Evolutionary conservation across 1,140 invertebrate genomes (phyloP).

Genomic region (Drosophila grimshawi): DNA sequence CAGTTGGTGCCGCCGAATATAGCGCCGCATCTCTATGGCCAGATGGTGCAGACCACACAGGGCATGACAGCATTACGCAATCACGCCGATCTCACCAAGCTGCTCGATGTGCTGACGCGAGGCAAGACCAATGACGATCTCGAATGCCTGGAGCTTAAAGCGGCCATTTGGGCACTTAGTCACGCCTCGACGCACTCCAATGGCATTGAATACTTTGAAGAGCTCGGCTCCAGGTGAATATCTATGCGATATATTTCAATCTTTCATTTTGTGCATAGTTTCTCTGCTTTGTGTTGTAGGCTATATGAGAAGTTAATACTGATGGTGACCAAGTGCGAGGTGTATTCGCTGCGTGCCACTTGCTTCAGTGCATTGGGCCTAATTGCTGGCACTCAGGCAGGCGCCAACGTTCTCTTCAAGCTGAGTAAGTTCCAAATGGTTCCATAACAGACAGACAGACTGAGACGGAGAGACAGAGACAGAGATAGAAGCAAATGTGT

Average conservation of each 20-base stretch:
- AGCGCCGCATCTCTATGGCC: constrained; percentile 94
- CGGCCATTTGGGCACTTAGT: constrained; percentile 95
- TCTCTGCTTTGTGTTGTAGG: constrained; percentile 32
- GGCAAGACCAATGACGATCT: constrained; percentile 87
- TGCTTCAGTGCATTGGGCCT: constrained; percentile 95
- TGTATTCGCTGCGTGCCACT: constrained; percentile 95
- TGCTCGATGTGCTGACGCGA: constrained; percentile 85
- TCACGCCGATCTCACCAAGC: constrained; percentile 84
- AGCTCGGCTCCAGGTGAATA: constrained; percentile 80
- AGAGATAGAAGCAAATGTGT: background rate
- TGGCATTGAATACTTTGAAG: constrained; percentile 90
- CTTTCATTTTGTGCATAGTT: background rate
- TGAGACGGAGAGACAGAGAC: no score
- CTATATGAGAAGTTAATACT: constrained; percentile 83
- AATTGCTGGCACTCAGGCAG: constrained; percentile 91
- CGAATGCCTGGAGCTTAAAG: constrained; percentile 91
- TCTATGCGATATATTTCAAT: background rate
- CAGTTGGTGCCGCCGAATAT: constrained; percentile 86
- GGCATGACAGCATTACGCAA: constrained; percentile 89
- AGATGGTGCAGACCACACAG: constrained; percentile 91
- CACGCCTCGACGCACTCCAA: constrained; percentile 91
- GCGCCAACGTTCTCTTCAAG: constrained; percentile 90
- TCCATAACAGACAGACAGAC: no score
- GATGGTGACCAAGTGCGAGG: constrained; percentile 90
- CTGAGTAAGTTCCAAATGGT: constrained; percentile 85